phyloP scores from a whole-genome alignment of 2,113 vertebrate species.

The Pterocles burchelli region DNA sequence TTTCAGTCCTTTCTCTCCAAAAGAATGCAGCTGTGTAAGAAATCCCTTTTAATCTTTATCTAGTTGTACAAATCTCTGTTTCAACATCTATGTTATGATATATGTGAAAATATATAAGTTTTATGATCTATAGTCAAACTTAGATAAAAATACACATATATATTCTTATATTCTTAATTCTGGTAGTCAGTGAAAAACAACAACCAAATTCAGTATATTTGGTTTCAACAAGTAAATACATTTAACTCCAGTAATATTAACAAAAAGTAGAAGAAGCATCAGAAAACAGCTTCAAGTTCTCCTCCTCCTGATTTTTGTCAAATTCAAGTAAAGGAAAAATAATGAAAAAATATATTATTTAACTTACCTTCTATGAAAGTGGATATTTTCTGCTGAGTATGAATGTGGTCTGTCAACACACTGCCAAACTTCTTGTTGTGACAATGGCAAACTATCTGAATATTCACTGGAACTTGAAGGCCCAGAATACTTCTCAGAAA shows the following conservation, averaged over 20 bases:
- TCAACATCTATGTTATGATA: constrained; percentile 25
- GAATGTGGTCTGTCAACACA: constrained; percentile 53
- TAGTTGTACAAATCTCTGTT: constrained; percentile 60
- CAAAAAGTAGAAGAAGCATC: background rate
- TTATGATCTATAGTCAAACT: background rate
- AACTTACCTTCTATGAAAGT: constrained; percentile 73
- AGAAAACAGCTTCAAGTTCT: background rate
- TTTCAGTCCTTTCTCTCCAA: constrained; percentile 70
- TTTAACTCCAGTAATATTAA: background rate
- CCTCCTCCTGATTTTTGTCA: background rate
- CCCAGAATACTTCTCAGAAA: constrained; percentile 34
- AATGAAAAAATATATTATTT: background rate
- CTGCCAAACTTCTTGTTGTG: constrained; percentile 76
- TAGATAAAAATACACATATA: background rate
- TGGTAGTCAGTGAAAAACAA: background rate
- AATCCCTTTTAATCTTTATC: constrained; percentile 69
- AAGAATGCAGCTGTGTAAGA: constrained; percentile 54
- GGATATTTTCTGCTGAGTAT: constrained; percentile 46
- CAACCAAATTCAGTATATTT: background rate
- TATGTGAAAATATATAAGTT: background rate
- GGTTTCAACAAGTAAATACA: background rate
- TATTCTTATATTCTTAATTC: background rate
- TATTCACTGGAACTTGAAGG: constrained; percentile 29
- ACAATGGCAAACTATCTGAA: constrained; percentile 37
- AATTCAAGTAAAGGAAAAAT: background rate